A percentile compares a stretch with the other conserved stretches of the same genome.
These are phyloP conservation scores for Pocota personata DNA, from an alignment of 2,888 invertebrate species.

Conservation along the genomic window DNA sequence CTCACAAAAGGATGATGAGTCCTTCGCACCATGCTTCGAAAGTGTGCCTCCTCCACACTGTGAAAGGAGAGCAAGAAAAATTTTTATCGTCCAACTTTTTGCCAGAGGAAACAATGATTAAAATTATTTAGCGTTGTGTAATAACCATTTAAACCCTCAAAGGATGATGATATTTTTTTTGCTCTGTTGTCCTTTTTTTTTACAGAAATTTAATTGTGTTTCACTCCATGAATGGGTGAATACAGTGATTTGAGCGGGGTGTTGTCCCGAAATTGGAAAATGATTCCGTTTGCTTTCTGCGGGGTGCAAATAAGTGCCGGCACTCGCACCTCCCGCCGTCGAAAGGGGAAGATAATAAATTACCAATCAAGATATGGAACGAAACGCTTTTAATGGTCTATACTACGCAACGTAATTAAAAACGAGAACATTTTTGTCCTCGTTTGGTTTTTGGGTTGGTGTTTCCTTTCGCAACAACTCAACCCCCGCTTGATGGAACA, in stretches of 20 bases:
- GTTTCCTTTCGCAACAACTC: slow-evolving; percentile 9
- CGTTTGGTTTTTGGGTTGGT: slow-evolving; percentile 32
- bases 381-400: slow-evolving; percentile 50
- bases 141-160: slow-evolving; percentile 62
- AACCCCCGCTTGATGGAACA: background rate
- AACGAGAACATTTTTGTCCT: slow-evolving; percentile 18
- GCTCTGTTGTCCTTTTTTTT: background rate
- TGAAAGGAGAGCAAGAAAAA: background rate
- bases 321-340: background rate
- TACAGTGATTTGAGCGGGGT: slow-evolving; percentile 5
- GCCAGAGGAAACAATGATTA: slow-evolving; percentile 63
- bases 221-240: background rate
- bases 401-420: slow-evolving; percentile 55
- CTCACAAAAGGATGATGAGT: slow-evolving; percentile 58
- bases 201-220: slow-evolving; percentile 42
- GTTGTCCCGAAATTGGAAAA: slow-evolving; percentile 48
- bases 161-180: slow-evolving; percentile 32
- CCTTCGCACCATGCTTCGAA: slow-evolving; percentile 30
- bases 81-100: slow-evolving; percentile 59
- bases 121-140: slow-evolving; percentile 61
- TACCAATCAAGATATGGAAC: slow-evolving; percentile 58
- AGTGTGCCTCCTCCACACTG: background rate
- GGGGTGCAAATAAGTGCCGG: background rate
- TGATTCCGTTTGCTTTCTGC: slow-evolving; percentile 8
- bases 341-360: slow-evolving; percentile 45